Conservation (phyloP, 2,113 vertebrate species). For the Steatornis caripensis region DNA sequence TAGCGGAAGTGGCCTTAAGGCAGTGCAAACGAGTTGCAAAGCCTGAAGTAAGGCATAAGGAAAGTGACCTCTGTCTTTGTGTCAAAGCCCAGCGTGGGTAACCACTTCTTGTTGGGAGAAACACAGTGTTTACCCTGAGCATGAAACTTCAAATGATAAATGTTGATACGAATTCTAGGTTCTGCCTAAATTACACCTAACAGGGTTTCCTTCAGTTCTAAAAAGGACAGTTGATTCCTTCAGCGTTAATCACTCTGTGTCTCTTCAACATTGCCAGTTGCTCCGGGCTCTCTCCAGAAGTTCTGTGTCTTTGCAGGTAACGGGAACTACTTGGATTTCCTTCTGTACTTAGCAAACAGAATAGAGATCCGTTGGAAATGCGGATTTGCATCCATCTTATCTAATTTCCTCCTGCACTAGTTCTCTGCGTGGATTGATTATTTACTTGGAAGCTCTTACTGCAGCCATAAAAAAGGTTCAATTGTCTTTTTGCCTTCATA, state of each 20-base stretch:
- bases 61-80: background rate
- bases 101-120: background rate
- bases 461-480: background rate
- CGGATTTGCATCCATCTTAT: background rate
- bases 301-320: background rate
- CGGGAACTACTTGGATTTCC: too few species aligned
- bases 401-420: background rate
- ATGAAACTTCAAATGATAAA: background rate
- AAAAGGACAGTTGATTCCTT: background rate
- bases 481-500: background rate
- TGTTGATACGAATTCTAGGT: background rate
- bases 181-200: background rate
- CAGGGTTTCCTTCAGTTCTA: background rate
- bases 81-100: background rate
- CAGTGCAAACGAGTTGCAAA: background rate
- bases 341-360: background rate
- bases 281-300: background rate
- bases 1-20: background rate
- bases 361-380: background rate
- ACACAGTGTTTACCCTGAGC: too few species aligned
- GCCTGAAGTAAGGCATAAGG: background rate
- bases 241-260: too few species aligned
- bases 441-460: background rate
- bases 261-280: rapidly evolving
- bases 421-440: background rate